phyloP scores from a whole-genome alignment of 2,113 vertebrate genomes.

The Zosterops lateralis region DNA sequence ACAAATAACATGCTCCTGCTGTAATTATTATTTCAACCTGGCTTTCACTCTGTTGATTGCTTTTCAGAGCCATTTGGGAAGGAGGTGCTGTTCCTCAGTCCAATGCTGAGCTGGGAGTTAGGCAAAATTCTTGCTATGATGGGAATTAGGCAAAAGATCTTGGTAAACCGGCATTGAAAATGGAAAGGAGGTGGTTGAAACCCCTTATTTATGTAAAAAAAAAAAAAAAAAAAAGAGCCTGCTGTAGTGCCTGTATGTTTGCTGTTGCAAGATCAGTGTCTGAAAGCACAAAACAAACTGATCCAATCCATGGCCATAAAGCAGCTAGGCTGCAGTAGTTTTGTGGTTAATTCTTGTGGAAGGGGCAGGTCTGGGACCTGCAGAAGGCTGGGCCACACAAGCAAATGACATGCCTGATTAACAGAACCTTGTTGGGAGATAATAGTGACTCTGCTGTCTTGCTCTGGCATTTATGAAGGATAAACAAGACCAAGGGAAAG shows the following conservation, averaged over 20 bases:
- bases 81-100: not conserved
- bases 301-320: not conserved
- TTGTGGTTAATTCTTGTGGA: slow-evolving; percentile 25
- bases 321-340: not conserved
- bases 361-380: not conserved
- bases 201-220: not conserved
- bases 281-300: slow-evolving; percentile 11
- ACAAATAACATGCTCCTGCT: not conserved
- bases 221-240: not conserved
- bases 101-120: not conserved
- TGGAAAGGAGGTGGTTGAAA: not conserved
- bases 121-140: not conserved
- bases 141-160: not conserved
- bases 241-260: not conserved
- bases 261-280: not conserved
- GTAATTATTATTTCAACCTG: not conserved
- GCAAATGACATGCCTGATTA: slow-evolving; percentile 41
- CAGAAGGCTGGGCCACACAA: slow-evolving; percentile 31
- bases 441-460: slow-evolving; percentile 32
- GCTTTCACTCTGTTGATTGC: not conserved
- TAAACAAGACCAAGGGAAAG: slow-evolving; percentile 34
- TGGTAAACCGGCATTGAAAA: not conserved
- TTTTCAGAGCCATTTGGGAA: not conserved
- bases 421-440: not conserved
- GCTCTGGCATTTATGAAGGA: slow-evolving; percentile 41